Base-by-base conservation (phyloP, 2,888 invertebrate genomes). In the Tachina lurida region DNA sequence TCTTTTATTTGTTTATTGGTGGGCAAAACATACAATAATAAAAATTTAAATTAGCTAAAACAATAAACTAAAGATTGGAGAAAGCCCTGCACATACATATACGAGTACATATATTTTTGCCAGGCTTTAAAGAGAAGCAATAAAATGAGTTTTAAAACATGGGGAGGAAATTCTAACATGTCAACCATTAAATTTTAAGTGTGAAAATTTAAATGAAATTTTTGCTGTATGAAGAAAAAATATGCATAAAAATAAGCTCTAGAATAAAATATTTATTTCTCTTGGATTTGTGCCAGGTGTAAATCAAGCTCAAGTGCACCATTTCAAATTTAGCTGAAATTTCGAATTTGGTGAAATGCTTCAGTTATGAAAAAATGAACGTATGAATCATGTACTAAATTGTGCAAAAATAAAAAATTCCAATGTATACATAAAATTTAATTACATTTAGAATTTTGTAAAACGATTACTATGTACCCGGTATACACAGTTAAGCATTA, bases 31-130 rank as follows among this genome's bases (percentile, higher is more conserved):
- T 12, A 19, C 56, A 71, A 56, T 75, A 84, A 79, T 52, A 84
- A 80, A 84, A 80, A 76, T 75, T 70, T 80, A 60, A 79, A 84
- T 84, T 70, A 75, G 70, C 75, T 63, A 75, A 75, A 75, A 73
- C 47, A 62, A 68, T 60, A 68, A 73, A 10, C 41, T 58, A 45
- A 39, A 62, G 43, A 31, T 15, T 68, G 56, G 8, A 47, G 19
- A 68, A 62, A 41, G 19, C 3, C 8, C 52, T 41, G n/a, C 9
- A n/a, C n/a, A 49, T 41, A 31, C 39, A n/a, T n/a, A n/a, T n/a
- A n/a, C n/a, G n/a, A n/a, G n/a, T n/a, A n/a, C n/a, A n/a, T n/a
- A n/a, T n/a, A n/a, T 19, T 13, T 63, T 62, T 74, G n/a, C 45
- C 39, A 77, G 76, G 39, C 47, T 19, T 31, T 31, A 1, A 49